Percentiles rank a stretch among this genome's conserved stretches.
These are phyloP conservation scores for Falco columbarius DNA, from an alignment of 2,797 vertebrate species.

Conservation along the genomic window DNA sequence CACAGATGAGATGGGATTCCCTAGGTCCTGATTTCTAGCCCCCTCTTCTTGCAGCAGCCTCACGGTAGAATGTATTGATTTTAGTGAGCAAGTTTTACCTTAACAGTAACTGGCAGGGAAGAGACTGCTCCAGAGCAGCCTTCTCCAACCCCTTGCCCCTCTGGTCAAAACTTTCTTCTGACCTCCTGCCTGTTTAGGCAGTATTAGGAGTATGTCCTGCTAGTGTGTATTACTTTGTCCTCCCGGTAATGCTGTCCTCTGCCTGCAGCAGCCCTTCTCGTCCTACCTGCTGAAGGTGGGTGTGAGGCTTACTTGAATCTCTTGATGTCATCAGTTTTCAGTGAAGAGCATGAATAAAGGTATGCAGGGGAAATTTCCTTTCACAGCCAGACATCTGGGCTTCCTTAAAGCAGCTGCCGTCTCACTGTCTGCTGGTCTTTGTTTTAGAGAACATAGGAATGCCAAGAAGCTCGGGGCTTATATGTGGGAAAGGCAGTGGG, in stretches of 20 bases:
- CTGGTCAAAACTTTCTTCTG: not conserved
- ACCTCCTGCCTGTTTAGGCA: not conserved
- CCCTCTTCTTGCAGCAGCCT: not conserved
- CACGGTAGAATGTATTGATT: not conserved
- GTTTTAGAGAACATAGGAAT: not conserved
- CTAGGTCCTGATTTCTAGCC: not conserved
- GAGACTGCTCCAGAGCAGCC: not conserved
- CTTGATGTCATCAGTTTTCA: not conserved
- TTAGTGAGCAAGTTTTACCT: not conserved
- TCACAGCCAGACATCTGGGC: not conserved
- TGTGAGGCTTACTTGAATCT: not conserved
- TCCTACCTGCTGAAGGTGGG: not conserved
- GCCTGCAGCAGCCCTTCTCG: not conserved
- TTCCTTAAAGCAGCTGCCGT: not conserved
- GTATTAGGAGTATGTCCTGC: not conserved
- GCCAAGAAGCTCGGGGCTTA: accelerated
- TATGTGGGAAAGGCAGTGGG: accelerated
- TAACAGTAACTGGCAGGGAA: too few species aligned
- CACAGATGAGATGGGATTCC: not conserved
- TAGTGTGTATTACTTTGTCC: not conserved
- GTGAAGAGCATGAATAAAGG: not conserved
- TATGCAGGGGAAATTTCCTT: not conserved
- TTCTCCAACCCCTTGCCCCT: not conserved
- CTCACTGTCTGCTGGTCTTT: not conserved
- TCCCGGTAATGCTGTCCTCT: not conserved